These are phyloP conservation scores for Chelon labrosus DNA, from an alignment of 2,797 vertebrate species.

Conservation along the genomic window DNA sequence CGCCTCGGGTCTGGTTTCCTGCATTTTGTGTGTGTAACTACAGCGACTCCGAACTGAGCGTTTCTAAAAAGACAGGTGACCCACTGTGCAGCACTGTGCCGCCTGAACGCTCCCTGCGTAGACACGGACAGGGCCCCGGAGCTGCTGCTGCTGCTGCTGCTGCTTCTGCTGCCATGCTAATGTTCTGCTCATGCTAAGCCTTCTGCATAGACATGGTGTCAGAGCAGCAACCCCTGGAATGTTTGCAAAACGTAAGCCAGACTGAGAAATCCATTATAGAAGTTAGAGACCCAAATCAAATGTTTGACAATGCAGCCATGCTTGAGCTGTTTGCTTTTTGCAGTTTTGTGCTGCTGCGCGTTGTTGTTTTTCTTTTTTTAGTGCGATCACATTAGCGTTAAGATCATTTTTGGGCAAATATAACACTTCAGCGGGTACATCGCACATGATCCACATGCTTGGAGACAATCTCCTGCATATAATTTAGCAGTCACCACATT, in stretches of 20 bases:
- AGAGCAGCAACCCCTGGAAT: not conserved
- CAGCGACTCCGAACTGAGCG: too few species aligned
- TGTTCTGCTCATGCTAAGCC: not conserved
- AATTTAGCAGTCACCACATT: not conserved
- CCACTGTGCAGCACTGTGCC: not conserved
- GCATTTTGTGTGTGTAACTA: not conserved
- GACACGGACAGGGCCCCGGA: not conserved
- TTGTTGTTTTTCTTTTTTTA: not conserved
- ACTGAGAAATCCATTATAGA: not conserved
- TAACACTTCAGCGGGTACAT: not conserved
- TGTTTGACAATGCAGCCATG: not conserved
- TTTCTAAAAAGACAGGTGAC: too few species aligned
- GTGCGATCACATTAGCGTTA: not conserved
- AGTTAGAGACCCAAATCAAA: not conserved
- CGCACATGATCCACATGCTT: not conserved
- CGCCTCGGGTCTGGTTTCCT: too few species aligned
- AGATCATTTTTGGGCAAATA: not conserved
- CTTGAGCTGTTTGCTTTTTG: not conserved
- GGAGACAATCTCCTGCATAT: not conserved
- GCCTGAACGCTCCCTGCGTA: not conserved
- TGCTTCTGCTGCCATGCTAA: not conserved
- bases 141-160: not conserved
- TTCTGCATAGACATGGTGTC: not conserved
- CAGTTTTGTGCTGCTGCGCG: not conserved
- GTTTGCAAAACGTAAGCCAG: rapidly evolving